Evolutionary conservation across 1,140 invertebrate species (phyloP), one percentile per base, ranked within the genome.

Genomic region (Augochlora pura): DNA sequence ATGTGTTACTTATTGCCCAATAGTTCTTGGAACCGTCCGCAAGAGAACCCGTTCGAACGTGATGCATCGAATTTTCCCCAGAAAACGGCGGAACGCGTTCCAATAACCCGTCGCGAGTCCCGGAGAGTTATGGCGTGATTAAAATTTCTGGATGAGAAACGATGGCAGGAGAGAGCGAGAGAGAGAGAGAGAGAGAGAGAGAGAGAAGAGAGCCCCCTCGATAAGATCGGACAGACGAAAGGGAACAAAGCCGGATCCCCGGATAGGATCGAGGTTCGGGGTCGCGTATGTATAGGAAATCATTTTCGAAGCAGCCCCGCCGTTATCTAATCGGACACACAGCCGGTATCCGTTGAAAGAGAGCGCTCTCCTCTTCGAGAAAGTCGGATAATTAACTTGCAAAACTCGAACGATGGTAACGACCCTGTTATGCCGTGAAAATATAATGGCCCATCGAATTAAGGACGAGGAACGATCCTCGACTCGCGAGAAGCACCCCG

Each of bases 281-380:
- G 1, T 1, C 23, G 23, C 23, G 23, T 21, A 72, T 0, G 25
- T 10, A 12, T 46, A 46, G 2, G 39, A 27, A 42, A 14, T 60
- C 39, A 46, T 68, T 68, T 68, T 68, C 25, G 3, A n/a, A 1
- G 2, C 25, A 21, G 4, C 7, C 1, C n/a, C 16, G 9, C 9
- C 23, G 49, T 68, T 54, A 68, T 68, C 66, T 54, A 54, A 68
- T 68, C 38, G 42, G n/a, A 9, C 10, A 18, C n/a, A n/a, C n/a
- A n/a, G n/a, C 14, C 12, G 21, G 25, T 9, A 63, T 46, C n/a
- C 10, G 64, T 49, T 46, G 21, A 9, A 23, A 32, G n/a, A n/a
- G n/a, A n/a, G 1, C 25, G 25, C 10, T 49, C 62, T 32, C n/a
- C n/a, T n/a, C 32, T 62, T 42, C 4, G 5, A 23, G 12, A 32